Conservation (phyloP, 2,888 invertebrate genomes). For the Notocelia uddmanniana region DNA sequence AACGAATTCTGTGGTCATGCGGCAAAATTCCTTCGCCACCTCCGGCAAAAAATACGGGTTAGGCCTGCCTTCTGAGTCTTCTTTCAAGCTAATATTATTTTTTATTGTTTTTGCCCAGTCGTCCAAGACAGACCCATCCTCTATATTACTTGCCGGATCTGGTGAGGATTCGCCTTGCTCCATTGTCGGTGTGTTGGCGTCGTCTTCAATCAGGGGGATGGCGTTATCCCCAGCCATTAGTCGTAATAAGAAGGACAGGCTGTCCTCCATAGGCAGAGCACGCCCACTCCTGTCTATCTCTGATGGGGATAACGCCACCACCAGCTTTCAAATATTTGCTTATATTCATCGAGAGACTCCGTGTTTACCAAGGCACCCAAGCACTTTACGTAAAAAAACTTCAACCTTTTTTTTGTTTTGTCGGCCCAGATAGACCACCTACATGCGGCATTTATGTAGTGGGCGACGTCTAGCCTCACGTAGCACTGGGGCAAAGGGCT, state of each 20-base stretch:
- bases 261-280: background rate
- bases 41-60: too few species aligned
- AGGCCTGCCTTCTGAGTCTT: background rate
- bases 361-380: background rate
- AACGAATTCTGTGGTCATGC: background rate
- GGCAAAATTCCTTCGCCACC: background rate
- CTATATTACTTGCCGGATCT: background rate
- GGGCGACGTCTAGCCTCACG: background rate
- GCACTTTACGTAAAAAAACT: background rate
- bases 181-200: background rate
- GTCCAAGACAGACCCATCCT: background rate
- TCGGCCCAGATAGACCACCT: background rate
- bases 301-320: background rate
- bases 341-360: background rate
- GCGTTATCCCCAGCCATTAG: background rate
- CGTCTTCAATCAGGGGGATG: background rate
- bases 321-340: background rate
- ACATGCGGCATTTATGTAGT: background rate
- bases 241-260: background rate
- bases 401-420: background rate
- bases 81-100: background rate
- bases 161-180: too few species aligned
- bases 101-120: background rate
- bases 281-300: background rate
- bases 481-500: background rate